These are phyloP conservation scores for Euura lappo DNA, from an alignment of 1,140 invertebrate species.

Conservation along the genomic window DNA sequence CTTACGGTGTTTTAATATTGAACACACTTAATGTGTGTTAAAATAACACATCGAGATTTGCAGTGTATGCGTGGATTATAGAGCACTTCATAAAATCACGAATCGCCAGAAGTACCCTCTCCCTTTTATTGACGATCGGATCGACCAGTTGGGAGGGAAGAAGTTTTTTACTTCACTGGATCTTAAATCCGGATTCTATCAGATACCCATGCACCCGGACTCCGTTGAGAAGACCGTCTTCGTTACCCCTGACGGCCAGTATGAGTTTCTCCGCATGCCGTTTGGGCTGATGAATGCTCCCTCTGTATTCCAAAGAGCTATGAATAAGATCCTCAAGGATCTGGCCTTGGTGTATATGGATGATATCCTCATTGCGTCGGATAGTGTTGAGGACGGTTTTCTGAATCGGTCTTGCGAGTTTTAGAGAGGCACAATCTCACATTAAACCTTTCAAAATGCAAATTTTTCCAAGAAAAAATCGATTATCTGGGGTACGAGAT, in stretches of 20 bases:
- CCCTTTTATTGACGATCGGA: constrained; percentile 39
- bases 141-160: constrained; percentile 30
- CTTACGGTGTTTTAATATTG: no score
- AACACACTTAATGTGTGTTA: no score
- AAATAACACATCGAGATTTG: no score
- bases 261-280: constrained; percentile 51
- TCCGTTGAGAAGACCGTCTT: constrained; percentile 29
- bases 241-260: constrained; percentile 29
- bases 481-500: constrained; percentile 40
- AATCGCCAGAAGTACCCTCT: constrained; percentile 35
- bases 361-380: constrained; percentile 26
- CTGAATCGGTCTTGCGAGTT: constrained; percentile 24
- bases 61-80: constrained; percentile 51
- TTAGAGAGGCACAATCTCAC: constrained; percentile 21
- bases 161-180: constrained; percentile 30
- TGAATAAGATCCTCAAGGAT: constrained; percentile 18
- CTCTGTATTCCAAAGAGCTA: constrained; percentile 47
- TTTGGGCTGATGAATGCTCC: constrained; percentile 57
- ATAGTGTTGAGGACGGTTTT: constrained; percentile 20
- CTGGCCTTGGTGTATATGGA: constrained; percentile 24
- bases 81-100: constrained; percentile 50
- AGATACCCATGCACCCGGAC: constrained; percentile 8
- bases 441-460: constrained; percentile 30
- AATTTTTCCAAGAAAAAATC: constrained; percentile 26
- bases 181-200: constrained; percentile 23